These are phyloP conservation scores for Lepidurus packardi DNA, from an alignment of 1,140 invertebrate genomes.

Conservation along the genomic window DNA sequence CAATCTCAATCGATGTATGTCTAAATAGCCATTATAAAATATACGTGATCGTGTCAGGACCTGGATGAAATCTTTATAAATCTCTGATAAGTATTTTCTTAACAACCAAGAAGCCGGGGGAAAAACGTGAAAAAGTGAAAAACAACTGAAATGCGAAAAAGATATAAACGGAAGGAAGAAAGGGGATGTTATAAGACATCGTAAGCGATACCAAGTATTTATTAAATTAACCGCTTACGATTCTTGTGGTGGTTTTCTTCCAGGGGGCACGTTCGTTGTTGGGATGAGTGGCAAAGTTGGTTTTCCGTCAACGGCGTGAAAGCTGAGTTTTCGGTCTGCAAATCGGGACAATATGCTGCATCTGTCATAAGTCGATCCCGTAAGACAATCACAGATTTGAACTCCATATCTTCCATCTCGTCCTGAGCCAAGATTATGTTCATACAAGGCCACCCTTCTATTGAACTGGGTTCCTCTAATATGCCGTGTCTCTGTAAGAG, in stretches of 20 bases:
- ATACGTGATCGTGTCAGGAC: too few relatives aligned
- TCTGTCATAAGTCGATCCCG: slow-evolving; percentile 86
- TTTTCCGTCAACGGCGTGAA: neutral
- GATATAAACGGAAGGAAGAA: too few relatives aligned
- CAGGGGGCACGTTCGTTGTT: neutral
- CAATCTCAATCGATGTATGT: too few relatives aligned
- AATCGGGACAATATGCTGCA: slow-evolving; percentile 57
- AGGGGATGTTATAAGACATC: too few relatives aligned
- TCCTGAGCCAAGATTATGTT: slow-evolving; percentile 44
- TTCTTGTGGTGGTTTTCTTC: neutral
- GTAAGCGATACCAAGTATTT: too few relatives aligned
- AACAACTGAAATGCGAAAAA: too few relatives aligned
- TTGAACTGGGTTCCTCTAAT: neutral
- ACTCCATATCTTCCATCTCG: slow-evolving; percentile 49
- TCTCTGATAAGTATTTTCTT: too few relatives aligned
- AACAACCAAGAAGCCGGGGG: too few relatives aligned
- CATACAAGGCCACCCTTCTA: neutral
- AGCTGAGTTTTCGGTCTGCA: neutral
- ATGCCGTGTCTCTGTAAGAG: neutral
- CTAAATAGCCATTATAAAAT: too few relatives aligned
- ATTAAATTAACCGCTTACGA: neutral
- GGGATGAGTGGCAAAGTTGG: neutral
- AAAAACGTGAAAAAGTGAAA: too few relatives aligned
- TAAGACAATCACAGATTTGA: slow-evolving; percentile 59
- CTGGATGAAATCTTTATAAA: too few relatives aligned